A percentile compares a stretch with the other conserved stretches of the same genome.
phyloP scores from a whole-genome alignment of 2,797 vertebrate genomes.

The Pelodytes ibericus region DNA sequence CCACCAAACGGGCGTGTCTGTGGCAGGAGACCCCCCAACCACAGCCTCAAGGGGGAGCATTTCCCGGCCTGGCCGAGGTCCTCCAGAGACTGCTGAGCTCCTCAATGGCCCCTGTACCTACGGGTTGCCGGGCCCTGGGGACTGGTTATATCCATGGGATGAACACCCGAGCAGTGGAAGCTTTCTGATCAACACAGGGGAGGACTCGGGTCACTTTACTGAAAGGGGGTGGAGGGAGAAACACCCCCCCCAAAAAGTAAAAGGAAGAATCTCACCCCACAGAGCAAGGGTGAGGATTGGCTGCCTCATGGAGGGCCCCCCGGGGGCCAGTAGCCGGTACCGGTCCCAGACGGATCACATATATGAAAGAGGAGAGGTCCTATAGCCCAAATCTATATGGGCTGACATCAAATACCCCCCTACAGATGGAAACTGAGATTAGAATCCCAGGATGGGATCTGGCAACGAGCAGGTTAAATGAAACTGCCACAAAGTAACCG shows the following conservation, averaged over 20 bases:
- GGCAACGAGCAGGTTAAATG: background rate
- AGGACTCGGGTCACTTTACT: background rate
- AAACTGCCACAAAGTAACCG: background rate
- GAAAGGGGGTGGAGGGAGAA: background rate
- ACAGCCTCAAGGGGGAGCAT: constrained; percentile 63
- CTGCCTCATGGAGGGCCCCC: too few species aligned
- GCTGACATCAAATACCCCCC: too few species aligned
- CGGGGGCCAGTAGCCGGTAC: too few species aligned
- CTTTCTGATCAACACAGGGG: constrained; percentile 19
- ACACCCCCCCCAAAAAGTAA: background rate
- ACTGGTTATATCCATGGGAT: background rate
- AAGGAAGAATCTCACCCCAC: too few species aligned
- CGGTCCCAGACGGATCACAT: too few species aligned
- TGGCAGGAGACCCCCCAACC: constrained; percentile 65
- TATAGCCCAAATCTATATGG: too few species aligned
- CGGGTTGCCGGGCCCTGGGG: background rate
- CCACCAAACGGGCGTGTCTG: constrained; percentile 84
- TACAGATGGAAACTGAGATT: too few species aligned
- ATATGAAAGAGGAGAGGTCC: too few species aligned
- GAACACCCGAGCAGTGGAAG: constrained; percentile 20
- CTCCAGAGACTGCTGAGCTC: constrained; percentile 59
- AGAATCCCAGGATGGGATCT: too few species aligned
- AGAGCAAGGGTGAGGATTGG: background rate
- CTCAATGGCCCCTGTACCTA: constrained; percentile 18
- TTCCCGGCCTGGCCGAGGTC: constrained; percentile 65